A percentile compares a stretch with the other conserved stretches of the same genome.
Conservation (phyloP, 2,797 vertebrate genomes). For the Alca torda region DNA sequence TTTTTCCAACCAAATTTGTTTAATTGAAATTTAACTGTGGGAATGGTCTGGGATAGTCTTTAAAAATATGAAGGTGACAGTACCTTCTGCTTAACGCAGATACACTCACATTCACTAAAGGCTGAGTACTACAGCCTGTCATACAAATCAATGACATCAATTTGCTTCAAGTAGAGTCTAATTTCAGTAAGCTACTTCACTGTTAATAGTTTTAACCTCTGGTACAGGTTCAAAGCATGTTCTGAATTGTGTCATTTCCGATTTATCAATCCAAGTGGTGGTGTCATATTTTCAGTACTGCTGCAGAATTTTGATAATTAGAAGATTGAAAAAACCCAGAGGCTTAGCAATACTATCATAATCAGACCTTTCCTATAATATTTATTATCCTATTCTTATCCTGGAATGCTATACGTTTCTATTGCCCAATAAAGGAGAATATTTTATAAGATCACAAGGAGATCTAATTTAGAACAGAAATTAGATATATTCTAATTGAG, state of each 20-base stretch:
- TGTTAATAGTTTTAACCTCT: constrained; percentile 73
- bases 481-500: not conserved
- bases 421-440: not conserved
- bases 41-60: constrained; percentile 72
- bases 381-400: not conserved
- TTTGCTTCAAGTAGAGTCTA: constrained; percentile 70
- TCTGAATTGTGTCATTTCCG: constrained; percentile 45
- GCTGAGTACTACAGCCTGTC: constrained; percentile 37
- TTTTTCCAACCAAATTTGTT: constrained; percentile 74
- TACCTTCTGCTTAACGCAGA: constrained; percentile 49
- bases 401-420: not conserved
- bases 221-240: constrained; percentile 51
- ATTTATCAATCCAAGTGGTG: constrained; percentile 27
- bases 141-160: constrained; percentile 69
- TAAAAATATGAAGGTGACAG: constrained; percentile 69
- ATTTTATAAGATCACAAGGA: not conserved
- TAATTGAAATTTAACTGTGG: constrained; percentile 85
- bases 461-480: not conserved
- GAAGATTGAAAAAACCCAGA: not conserved
- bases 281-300: constrained; percentile 20
- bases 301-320: constrained; percentile 38
- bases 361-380: not conserved
- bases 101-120: constrained; percentile 8
- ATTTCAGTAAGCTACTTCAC: constrained; percentile 67
- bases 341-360: not conserved